phyloP scores from a whole-genome alignment of 1,140 invertebrate genomes.

The Leptinotarsa lineolata region DNA sequence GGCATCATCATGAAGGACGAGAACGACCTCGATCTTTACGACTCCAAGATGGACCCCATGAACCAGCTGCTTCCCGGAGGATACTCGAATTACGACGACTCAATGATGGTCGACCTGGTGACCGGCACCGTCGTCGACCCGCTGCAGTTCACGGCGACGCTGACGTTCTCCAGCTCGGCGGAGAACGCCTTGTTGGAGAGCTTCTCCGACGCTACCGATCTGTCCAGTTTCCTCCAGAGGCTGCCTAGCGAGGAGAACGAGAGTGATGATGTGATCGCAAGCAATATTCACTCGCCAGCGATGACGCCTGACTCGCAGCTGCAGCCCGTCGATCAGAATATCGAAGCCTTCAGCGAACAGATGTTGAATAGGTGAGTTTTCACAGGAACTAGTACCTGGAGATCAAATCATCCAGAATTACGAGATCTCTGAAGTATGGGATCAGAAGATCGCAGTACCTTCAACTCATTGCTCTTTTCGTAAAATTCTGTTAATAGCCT shows the following conservation, averaged over 20 bases:
- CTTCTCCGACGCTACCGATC: conserved; percentile 73
- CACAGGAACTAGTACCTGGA: no score
- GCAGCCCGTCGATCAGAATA: conserved; percentile 60
- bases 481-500: no score
- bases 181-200: conserved; percentile 75
- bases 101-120: conserved; percentile 66
- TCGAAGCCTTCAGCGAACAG: conserved; percentile 53
- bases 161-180: conserved; percentile 76
- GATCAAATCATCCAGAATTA: no score
- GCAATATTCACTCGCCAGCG: conserved; percentile 61
- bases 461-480: no score
- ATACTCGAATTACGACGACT: conserved; percentile 73
- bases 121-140: conserved; percentile 63
- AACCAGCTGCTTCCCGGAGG: conserved; percentile 63
- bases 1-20: conserved; percentile 74
- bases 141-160: conserved; percentile 77
- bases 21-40: conserved; percentile 74
- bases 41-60: conserved; percentile 71
- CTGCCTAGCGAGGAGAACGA: conserved; percentile 63
- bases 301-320: conserved; percentile 64
- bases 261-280: conserved; percentile 57
- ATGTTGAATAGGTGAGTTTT: conserved; percentile 45
- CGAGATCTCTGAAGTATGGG: no score
- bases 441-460: no score
- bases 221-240: conserved; percentile 71